Evolutionary conservation across 2,797 vertebrate genomes (phyloP).

Genomic region (Aeoliscus strigatus): DNA sequence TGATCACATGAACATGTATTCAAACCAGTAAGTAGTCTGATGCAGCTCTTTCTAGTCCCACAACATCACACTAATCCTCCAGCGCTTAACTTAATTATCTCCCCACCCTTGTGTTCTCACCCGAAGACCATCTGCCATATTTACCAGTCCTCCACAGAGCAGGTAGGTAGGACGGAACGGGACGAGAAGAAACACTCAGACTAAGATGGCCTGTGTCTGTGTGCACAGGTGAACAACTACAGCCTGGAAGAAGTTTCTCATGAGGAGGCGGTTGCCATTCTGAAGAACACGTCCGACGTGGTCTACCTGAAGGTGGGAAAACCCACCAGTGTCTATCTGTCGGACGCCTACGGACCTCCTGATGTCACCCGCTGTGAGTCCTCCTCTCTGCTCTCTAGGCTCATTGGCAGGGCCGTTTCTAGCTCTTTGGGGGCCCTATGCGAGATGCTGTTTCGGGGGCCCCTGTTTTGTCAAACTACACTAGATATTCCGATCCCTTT

Average conservation of each 20-base stretch:
- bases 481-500: no score
- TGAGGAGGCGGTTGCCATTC: conserved; percentile 92
- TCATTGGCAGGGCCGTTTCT: no score
- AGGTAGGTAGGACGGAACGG: conserved; percentile 2
- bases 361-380: conserved; percentile 96
- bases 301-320: conserved; percentile 96
- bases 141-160: conserved; percentile 39
- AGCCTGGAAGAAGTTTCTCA: conserved; percentile 96
- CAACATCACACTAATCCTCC: no score
- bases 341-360: conserved; percentile 92
- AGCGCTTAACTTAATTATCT: conserved; percentile 62
- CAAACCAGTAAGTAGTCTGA: no score
- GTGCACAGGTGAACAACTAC: conserved; percentile 96
- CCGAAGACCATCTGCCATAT: conserved; percentile 58
- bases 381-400: neutral
- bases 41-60: no score
- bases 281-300: conserved; percentile 95
- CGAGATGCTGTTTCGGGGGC: no score
- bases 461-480: no score
- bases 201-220: conserved; percentile 16
- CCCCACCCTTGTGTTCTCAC: conserved; percentile 26
- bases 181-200: no score
- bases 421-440: no score
- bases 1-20: no score
- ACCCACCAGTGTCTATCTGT: conserved; percentile 93